Evolutionary conservation across 2,113 vertebrate genomes (phyloP).

Genomic region (Ellobius talpinus): DNA sequence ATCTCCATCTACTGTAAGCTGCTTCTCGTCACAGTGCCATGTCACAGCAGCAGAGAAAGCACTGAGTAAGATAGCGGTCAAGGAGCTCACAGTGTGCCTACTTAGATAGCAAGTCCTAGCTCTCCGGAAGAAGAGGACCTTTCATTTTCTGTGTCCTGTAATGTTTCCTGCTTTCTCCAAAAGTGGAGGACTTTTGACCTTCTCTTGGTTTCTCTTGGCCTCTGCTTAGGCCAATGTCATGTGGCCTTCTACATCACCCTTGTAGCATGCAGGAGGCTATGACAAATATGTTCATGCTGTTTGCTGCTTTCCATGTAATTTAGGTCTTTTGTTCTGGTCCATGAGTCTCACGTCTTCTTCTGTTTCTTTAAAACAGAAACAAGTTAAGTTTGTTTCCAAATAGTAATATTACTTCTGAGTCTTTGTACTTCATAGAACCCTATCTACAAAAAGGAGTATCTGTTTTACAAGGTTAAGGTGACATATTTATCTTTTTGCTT

Average conservation of each 20-base stretch:
- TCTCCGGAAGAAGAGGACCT: neutral
- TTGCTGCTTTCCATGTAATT: neutral
- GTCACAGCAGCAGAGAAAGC: neutral
- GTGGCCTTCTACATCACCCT: neutral
- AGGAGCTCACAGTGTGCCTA: neutral
- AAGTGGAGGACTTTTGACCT: neutral
- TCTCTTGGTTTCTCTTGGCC: neutral
- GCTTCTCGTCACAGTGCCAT: neutral
- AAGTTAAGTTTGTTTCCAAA: neutral
- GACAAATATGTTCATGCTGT: neutral
- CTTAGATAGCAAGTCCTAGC: neutral
- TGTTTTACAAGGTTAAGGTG: neutral
- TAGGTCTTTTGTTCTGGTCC: neutral
- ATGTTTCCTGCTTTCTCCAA: neutral
- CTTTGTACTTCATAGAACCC: neutral
- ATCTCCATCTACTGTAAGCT: neutral
- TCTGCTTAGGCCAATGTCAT: no score
- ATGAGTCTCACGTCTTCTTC: neutral
- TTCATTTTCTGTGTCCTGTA: neutral
- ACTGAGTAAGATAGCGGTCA: neutral
- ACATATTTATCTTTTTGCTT: neutral
- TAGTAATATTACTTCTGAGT: neutral
- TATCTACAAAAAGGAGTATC: neutral
- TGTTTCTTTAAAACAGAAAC: neutral
- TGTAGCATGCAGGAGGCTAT: neutral